A percentile compares a stretch with the other conserved stretches of the same genome.
Conservation (phyloP, 2,113 vertebrate species). For the Pitta sordida region DNA sequence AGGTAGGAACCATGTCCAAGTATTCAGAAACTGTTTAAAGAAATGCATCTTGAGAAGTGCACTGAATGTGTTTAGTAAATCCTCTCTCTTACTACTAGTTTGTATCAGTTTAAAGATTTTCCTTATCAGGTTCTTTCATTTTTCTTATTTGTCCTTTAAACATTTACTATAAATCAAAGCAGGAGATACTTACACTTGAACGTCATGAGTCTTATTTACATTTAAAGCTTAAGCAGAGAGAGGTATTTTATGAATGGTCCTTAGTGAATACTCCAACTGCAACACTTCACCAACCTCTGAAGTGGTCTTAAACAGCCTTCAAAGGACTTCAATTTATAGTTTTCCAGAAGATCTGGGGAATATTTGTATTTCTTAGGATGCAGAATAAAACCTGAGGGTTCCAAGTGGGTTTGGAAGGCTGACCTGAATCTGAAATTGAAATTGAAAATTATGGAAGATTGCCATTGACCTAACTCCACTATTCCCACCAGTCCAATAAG, state of each 20-base stretch:
- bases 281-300: conserved; percentile 21
- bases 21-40: background rate
- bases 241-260: conserved; percentile 31
- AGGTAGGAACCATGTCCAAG: background rate
- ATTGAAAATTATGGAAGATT: background rate
- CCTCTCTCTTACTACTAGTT: background rate
- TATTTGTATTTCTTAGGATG: background rate
- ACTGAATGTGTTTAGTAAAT: background rate
- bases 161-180: background rate
- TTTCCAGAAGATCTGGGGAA: background rate
- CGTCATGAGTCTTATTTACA: conserved; percentile 16
- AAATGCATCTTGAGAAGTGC: background rate
- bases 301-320: conserved; percentile 13
- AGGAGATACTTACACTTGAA: conserved; percentile 4
- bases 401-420: background rate
- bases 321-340: conserved; percentile 7
- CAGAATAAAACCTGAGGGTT: background rate
- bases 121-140: background rate
- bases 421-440: background rate
- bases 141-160: background rate
- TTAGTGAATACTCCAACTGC: conserved; percentile 16
- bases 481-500: background rate
- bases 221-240: conserved; percentile 23
- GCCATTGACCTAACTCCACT: background rate
- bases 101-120: background rate